Base-by-base conservation (phyloP, 1,140 invertebrate genomes). In the Anoplophora glabripennis region DNA sequence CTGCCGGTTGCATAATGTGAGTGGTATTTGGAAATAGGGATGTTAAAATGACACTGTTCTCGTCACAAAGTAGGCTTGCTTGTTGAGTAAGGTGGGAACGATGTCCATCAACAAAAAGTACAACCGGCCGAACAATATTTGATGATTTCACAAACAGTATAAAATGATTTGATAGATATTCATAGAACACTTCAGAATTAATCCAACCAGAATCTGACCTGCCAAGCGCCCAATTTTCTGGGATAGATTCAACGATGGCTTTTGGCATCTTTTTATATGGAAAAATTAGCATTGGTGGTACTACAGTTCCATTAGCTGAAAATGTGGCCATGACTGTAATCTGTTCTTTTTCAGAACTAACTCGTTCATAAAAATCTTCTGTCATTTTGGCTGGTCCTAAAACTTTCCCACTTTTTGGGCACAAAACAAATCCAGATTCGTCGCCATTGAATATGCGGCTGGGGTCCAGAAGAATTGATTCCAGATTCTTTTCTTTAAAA, bases 61-160 rank as follows among this genome's bases (percentile, higher is more conserved):
- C 41, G 45, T 63, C 45, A 63, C 78, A 79, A 46, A 78, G 71
- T 40, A 69, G 35, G 52, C 71, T 72, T 17, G 75, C n/a, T 40
- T 72, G 53, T 41, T 71, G 38, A 5, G 74, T 71, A 36, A 78
- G 52, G 52, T 78, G 76, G 4, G 73, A 73, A 48, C 65, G 68
- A 61, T 78, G 73, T 0, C 76, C 76, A 69, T 79, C 74, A 4
- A 77, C 55, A 44, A 79, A 75, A n/a, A 78, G 36, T 3, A 77
- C 41, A 40, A 75, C 57, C 34, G 74, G 75, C 51, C 54, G 56
- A 55, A 54, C n/a, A 40, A 76, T 73, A n/a, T 73, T 65, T 18
- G 75, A 53, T 49, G 62, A 34, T 15, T 52, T 28, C 8, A 77
- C 12, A 64, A 66, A 76, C 18, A 66, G 61, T 44, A 72, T 17